These are phyloP conservation scores for Cenopis cana DNA, from an alignment of 2,888 invertebrate species.

Conservation along the genomic window DNA sequence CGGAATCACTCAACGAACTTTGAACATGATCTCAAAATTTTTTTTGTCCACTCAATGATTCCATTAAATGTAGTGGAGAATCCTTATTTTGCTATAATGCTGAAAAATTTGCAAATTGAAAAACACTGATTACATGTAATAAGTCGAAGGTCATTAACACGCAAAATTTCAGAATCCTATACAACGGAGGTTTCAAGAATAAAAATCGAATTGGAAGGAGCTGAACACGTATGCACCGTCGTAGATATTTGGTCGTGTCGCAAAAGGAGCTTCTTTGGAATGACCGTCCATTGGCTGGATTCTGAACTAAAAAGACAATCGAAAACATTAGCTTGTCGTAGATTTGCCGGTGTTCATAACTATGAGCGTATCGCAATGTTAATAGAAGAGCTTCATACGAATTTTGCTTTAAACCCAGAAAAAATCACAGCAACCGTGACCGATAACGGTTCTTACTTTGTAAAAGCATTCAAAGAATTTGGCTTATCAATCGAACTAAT, in stretches of 20 bases:
- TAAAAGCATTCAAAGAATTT: conserved; percentile 42
- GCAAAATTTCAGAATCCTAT: not conserved
- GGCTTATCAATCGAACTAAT: conserved; percentile 3
- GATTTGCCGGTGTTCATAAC: conserved; percentile 18
- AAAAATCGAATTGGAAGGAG: not conserved
- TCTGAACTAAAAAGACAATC: not conserved
- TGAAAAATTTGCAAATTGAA: not conserved
- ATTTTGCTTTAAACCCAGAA: conserved; percentile 35
- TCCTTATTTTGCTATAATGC: not conserved
- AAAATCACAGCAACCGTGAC: conserved; percentile 43
- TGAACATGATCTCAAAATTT: not conserved
- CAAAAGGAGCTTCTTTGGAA: conserved; percentile 13
- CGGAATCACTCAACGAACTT: too few relatives aligned
- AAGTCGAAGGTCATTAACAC: not conserved
- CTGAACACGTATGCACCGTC: conserved; percentile 3
- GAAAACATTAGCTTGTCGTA: conserved; percentile 15
- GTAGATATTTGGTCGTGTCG: conserved; percentile 17
- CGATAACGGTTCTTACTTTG: conserved; percentile 43
- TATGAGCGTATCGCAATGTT: conserved; percentile 15
- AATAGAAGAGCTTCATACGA: conserved; percentile 37
- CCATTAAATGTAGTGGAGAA: conserved; percentile 10
- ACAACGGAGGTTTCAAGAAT: not conserved
- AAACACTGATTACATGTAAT: conserved; percentile 4
- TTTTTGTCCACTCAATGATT: conserved; percentile 16
- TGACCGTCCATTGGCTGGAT: conserved; percentile 5